Percentiles rank a stretch among this genome's conserved stretches.
Evolutionary conservation across 2,797 vertebrate species (phyloP).

Genomic region (Philypnodon macrostomus): DNA sequence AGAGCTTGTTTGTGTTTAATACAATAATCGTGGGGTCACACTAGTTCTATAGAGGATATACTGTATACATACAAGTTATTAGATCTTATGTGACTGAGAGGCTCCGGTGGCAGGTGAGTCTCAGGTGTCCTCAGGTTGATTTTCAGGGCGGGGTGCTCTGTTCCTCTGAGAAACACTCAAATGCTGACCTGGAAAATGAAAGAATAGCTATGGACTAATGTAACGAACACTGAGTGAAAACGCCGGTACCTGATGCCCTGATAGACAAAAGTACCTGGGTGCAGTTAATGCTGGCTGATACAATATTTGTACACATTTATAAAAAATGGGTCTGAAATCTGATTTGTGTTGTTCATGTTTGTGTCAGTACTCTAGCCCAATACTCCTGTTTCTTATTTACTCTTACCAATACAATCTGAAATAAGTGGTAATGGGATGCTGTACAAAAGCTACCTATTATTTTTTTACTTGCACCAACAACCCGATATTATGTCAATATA

Average conservation of each 20-base stretch:
- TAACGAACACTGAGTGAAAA: slow-evolving; percentile 30
- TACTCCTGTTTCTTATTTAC: no score
- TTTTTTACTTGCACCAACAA: no score
- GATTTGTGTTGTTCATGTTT: no score
- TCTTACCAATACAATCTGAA: no score
- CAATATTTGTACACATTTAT: background rate
- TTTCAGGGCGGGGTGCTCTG: slow-evolving; percentile 60
- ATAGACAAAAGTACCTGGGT: background rate
- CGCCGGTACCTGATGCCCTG: background rate
- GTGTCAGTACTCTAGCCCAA: no score
- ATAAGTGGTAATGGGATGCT: no score
- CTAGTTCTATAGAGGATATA: slow-evolving; percentile 9
- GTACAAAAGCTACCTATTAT: no score
- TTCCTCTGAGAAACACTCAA: slow-evolving; percentile 55
- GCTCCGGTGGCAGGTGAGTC: slow-evolving; percentile 48
- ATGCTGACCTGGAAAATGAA: slow-evolving; percentile 54
- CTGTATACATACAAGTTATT: slow-evolving; percentile 17
- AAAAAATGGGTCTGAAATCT: no score
- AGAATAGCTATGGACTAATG: slow-evolving; percentile 17
- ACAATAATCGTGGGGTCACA: background rate
- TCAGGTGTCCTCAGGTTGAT: slow-evolving; percentile 53
- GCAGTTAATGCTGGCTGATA: background rate
- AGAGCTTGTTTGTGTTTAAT: background rate
- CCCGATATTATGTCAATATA: no score
- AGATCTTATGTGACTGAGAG: slow-evolving; percentile 56